Evolutionary conservation across 2,113 vertebrate species (phyloP).

Genomic region (Sinocyclocheilus grahami): DNA sequence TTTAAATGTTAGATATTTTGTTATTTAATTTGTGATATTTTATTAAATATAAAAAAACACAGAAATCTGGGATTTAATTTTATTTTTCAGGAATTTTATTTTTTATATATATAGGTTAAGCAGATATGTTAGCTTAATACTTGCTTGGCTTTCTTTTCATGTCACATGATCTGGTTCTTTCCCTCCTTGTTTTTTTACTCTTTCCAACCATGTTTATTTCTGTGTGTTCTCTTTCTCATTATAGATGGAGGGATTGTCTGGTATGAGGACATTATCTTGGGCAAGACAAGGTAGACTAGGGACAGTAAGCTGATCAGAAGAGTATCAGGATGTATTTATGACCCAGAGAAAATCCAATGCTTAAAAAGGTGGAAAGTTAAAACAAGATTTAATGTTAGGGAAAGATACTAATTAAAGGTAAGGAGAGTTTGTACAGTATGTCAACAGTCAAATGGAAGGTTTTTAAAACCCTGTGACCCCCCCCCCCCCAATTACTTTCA

Average conservation of each 20-base stretch:
- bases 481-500: too few species aligned
- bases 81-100: too few species aligned
- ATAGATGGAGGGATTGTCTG: slow-evolving; percentile 17
- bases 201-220: slow-evolving; percentile 10
- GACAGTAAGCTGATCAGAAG: slow-evolving; percentile 57
- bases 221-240: slow-evolving; percentile 7
- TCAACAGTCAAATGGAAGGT: neutral
- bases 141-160: neutral
- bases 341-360: slow-evolving; percentile 31
- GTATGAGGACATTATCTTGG: neutral
- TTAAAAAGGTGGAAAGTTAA: slow-evolving; percentile 34
- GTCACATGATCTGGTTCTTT: neutral
- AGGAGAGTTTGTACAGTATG: neutral
- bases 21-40: too few species aligned
- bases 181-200: neutral
- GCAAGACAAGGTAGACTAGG: neutral
- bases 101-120: too few species aligned
- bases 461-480: neutral
- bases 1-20: neutral
- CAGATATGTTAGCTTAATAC: too few species aligned
- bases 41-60: too few species aligned
- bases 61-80: too few species aligned
- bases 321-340: slow-evolving; percentile 37
- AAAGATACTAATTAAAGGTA: neutral
- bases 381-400: neutral